These are phyloP conservation scores for Heterodera schachtii DNA, from an alignment of 1,140 invertebrate genomes.

Conservation along the genomic window DNA sequence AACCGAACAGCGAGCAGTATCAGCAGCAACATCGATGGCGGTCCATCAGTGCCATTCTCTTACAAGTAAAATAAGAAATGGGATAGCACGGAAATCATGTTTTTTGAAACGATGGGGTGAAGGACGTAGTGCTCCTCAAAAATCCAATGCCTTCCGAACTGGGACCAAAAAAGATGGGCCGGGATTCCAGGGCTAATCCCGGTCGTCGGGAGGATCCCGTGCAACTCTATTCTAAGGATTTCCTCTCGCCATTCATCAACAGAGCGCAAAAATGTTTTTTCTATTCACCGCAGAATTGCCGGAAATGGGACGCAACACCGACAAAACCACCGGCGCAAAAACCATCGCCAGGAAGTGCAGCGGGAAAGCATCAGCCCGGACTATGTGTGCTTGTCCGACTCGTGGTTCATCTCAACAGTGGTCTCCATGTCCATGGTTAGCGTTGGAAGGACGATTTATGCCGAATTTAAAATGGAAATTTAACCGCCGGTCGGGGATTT, in stretches of 20 bases:
- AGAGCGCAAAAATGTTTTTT: neutral
- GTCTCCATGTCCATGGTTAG: conserved; percentile 58
- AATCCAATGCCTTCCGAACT: no score
- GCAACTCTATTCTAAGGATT: no score
- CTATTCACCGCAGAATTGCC: neutral
- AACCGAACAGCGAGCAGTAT: conserved; percentile 13
- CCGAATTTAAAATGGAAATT: no score
- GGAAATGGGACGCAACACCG: neutral
- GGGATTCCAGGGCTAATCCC: no score
- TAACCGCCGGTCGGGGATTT: no score
- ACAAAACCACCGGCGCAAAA: neutral
- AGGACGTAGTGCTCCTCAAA: no score
- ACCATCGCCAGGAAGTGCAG: neutral
- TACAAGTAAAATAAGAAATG: conserved; percentile 14
- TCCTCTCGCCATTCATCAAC: neutral
- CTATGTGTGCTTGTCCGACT: conserved; percentile 61
- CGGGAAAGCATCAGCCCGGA: conserved; percentile 34
- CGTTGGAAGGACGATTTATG: no score
- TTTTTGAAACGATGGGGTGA: no score
- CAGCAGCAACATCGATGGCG: neutral
- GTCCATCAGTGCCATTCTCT: neutral
- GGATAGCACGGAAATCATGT: neutral
- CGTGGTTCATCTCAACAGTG: conserved; percentile 63
- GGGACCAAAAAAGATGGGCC: neutral
- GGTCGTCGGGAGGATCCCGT: no score